Evolutionary conservation across 2,797 vertebrate genomes (phyloP).

Genomic region (Agapornis canus): DNA sequence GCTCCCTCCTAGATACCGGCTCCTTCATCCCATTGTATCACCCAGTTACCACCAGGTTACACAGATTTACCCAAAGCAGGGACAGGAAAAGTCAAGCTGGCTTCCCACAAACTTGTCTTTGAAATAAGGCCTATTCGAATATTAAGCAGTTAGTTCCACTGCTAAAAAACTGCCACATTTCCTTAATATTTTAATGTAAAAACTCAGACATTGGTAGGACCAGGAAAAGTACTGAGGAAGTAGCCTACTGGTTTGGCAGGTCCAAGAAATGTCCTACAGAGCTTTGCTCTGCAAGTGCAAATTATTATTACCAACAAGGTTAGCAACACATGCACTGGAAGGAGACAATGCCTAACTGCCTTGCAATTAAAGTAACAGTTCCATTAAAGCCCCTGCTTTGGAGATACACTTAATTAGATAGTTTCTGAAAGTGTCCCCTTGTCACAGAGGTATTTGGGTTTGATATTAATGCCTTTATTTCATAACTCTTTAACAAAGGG

Average conservation of each 20-base stretch:
- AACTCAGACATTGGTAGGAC: not conserved
- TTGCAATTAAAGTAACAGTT: slow-evolving; percentile 13
- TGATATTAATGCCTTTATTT: slow-evolving; percentile 5
- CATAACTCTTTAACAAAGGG: not conserved
- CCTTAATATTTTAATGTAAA: not conserved
- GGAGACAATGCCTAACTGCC: not conserved
- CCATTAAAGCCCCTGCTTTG: not conserved
- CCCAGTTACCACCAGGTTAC: accelerated
- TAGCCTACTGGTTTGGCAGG: not conserved
- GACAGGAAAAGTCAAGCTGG: not conserved
- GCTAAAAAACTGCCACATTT: not conserved
- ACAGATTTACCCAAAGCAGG: not conserved
- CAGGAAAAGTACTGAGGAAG: not conserved
- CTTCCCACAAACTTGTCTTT: not conserved
- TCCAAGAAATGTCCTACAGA: not conserved
- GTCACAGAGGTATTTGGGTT: not conserved
- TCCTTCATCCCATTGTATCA: not conserved
- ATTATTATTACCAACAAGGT: not conserved
- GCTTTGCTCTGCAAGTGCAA: not conserved
- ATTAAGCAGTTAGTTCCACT: not conserved
- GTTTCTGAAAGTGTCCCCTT: not conserved
- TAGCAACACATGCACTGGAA: not conserved
- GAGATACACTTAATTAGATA: not conserved
- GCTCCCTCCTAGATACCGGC: not conserved
- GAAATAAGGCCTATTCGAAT: not conserved